These are phyloP conservation scores for Mallotus villosus DNA, from an alignment of 2,797 vertebrate species.

Conservation along the genomic window DNA sequence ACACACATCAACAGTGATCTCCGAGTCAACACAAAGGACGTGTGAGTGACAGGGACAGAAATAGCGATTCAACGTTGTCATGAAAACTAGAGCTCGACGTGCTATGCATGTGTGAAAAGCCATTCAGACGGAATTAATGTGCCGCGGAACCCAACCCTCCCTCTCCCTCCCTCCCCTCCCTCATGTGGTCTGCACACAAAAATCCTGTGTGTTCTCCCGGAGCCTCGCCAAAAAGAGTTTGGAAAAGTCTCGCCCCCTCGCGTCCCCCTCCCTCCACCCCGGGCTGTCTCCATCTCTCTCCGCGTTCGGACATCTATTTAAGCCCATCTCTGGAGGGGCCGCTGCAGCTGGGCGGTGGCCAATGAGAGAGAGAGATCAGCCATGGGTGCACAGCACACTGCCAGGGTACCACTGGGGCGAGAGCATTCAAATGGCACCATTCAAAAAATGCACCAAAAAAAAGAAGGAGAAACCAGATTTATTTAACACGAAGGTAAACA, in stretches of 20 bases:
- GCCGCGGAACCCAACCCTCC: constrained; percentile 28
- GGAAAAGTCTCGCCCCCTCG: background rate
- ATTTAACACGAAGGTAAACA: background rate
- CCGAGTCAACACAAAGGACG: constrained; percentile 60
- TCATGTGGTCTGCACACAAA: constrained; percentile 33
- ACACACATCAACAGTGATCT: constrained; percentile 50
- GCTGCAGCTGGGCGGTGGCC: constrained; percentile 17
- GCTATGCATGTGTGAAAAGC: constrained; percentile 45
- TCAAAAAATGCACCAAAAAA: background rate
- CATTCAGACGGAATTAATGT: constrained; percentile 56
- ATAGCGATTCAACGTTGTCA: constrained; percentile 55
- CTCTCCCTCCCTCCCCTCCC: background rate
- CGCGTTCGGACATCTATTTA: constrained; percentile 7
- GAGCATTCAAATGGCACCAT: constrained; percentile 16
- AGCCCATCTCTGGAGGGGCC: constrained; percentile 20
- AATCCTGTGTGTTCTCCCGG: constrained; percentile 32
- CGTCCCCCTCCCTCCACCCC: background rate
- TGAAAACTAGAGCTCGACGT: constrained; percentile 38
- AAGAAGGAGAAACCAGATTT: no score
- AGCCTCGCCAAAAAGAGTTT: constrained; percentile 15
- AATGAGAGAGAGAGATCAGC: constrained; percentile 6
- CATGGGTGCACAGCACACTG: background rate
- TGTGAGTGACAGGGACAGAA: constrained; percentile 60
- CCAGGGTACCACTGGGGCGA: background rate
- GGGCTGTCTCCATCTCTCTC: constrained; percentile 6